phyloP scores from a whole-genome alignment of 2,888 invertebrate species.

The Tineola bisselliella region DNA sequence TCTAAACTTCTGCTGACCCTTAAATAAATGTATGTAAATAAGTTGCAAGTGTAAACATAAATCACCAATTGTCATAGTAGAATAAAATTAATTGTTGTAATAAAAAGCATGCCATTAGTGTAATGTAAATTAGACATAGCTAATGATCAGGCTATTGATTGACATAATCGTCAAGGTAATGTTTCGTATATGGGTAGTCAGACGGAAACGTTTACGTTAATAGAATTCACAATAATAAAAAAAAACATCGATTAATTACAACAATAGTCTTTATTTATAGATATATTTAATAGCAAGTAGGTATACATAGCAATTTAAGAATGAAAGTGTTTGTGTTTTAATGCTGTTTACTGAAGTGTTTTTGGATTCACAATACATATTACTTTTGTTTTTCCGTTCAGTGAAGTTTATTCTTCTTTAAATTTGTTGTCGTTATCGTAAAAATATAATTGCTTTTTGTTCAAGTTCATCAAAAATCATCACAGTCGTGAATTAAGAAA shows the following conservation, averaged over 20 bases:
- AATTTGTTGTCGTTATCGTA: too few relatives aligned
- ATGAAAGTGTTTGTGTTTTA: too few relatives aligned
- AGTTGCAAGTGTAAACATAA: not conserved
- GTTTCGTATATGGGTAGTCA: not conserved
- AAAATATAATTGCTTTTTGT: too few relatives aligned
- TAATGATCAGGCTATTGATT: slow-evolving; percentile 1
- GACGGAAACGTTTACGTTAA: slow-evolving; percentile 1
- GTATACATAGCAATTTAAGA: too few relatives aligned
- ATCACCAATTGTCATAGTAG: not conserved
- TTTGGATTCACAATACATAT: too few relatives aligned
- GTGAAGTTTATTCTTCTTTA: too few relatives aligned
- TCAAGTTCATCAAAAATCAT: too few relatives aligned
- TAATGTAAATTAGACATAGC: slow-evolving; percentile 2
- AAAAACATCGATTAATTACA: not conserved
- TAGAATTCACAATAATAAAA: not conserved
- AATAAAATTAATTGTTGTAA: slow-evolving; percentile 2
- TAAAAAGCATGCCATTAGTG: not conserved
- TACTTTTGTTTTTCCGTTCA: too few relatives aligned
- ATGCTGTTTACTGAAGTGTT: too few relatives aligned
- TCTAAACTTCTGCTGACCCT: not conserved
- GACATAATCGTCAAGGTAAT: slow-evolving; percentile 6
- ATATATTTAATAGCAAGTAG: too few relatives aligned
- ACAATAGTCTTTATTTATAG: not conserved
- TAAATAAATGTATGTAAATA: not conserved
- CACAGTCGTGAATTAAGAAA: too few relatives aligned